Conservation (phyloP, 2,797 vertebrate species). For the Chelonia mydas region DNA sequence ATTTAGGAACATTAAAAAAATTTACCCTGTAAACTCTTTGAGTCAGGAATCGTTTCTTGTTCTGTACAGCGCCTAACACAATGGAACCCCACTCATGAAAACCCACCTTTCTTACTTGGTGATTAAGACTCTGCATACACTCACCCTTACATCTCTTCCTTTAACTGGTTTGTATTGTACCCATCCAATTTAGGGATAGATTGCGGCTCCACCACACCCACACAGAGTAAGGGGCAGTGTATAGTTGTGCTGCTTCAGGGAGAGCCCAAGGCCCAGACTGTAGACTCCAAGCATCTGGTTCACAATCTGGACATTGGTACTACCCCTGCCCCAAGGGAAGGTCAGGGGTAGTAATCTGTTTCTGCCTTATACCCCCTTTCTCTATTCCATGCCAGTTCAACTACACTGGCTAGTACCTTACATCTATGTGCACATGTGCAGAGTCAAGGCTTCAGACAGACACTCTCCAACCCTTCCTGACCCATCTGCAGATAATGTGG, state of each 20-base stretch:
- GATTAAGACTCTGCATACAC: neutral
- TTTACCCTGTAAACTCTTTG: neutral
- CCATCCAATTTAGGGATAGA: no score
- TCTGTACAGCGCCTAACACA: neutral
- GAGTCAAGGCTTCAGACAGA: neutral
- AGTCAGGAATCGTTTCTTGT: neutral
- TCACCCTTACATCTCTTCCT: neutral
- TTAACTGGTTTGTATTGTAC: neutral
- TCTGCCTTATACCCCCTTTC: neutral
- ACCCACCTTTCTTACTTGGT: neutral
- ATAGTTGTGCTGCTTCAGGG: neutral
- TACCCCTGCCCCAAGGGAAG: neutral
- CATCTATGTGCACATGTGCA: neutral
- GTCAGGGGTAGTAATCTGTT: neutral
- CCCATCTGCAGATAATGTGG: neutral
- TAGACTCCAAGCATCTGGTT: neutral
- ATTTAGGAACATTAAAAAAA: neutral
- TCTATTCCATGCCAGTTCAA: neutral
- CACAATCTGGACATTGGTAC: fast-evolving
- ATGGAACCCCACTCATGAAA: neutral
- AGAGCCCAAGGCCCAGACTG: neutral
- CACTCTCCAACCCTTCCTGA: neutral
- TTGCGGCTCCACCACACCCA: no score
- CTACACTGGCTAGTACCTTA: neutral
- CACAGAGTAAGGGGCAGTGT: neutral